Percentiles rank a stretch among this genome's conserved stretches.
phyloP scores from a whole-genome alignment of 2,113 vertebrate species.

The Columba janthina region DNA sequence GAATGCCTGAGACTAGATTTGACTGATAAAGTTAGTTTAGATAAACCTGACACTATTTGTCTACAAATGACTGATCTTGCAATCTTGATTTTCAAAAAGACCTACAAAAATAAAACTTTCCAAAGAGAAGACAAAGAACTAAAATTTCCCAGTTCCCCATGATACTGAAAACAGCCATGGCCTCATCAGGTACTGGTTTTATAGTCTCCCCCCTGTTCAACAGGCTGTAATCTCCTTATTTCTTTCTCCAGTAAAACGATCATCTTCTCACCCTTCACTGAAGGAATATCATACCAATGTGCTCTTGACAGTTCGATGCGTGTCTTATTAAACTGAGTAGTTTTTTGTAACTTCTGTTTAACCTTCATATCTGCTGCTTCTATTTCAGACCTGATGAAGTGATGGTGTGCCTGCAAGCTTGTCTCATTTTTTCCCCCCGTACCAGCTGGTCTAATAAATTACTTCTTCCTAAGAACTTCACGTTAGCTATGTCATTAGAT shows the following conservation, averaged over 20 bases:
- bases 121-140: neutral
- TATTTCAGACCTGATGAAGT: constrained; percentile 54
- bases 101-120: neutral
- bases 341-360: constrained; percentile 50
- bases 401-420: constrained; percentile 45
- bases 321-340: neutral
- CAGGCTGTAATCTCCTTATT: neutral
- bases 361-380: constrained; percentile 60
- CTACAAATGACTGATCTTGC: neutral
- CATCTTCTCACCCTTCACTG: neutral
- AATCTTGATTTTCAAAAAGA: neutral
- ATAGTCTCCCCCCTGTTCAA: neutral
- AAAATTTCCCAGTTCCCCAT: neutral
- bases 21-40: neutral
- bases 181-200: neutral
- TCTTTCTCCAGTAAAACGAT: neutral
- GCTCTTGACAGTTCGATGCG: neutral
- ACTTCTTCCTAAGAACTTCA: constrained; percentile 47
- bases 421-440: constrained; percentile 54
- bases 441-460: constrained; percentile 69
- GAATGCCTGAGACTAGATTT: neutral
- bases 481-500: constrained; percentile 1
- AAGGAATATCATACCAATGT: neutral
- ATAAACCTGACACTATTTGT: neutral
- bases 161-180: neutral